Percentiles rank a stretch among this genome's conserved stretches.
These are phyloP conservation scores for Knipowitschia caucasica DNA, from an alignment of 2,797 vertebrate species.

Conservation along the genomic window DNA sequence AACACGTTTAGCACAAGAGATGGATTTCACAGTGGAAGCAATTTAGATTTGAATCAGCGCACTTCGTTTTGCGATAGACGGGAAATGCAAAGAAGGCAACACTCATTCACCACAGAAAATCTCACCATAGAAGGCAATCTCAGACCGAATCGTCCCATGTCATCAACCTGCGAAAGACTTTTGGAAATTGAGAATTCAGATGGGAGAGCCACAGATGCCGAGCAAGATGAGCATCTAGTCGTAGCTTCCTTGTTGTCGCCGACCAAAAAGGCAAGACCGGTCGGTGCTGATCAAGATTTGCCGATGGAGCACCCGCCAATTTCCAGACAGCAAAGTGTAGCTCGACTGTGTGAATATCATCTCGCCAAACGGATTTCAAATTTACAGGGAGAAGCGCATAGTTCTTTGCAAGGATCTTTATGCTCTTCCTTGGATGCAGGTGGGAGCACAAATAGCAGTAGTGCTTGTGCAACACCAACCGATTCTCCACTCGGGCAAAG, in stretches of 20 bases:
- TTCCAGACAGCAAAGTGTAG: conserved; percentile 83
- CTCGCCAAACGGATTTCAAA: conserved; percentile 89
- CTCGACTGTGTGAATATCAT: conserved; percentile 89
- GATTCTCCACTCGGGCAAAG: conserved; percentile 82
- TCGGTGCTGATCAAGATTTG: conserved; percentile 66
- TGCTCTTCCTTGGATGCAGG: conserved; percentile 90
- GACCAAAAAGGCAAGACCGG: conserved; percentile 78
- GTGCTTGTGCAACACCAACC: conserved; percentile 80
- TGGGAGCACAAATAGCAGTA: conserved; percentile 86
- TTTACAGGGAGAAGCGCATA: conserved; percentile 87
- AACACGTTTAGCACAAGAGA: conserved; percentile 89
- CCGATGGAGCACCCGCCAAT: conserved; percentile 79
- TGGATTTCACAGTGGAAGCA: conserved; percentile 65
- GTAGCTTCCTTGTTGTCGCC: conserved; percentile 71
- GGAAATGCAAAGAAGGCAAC: conserved; percentile 78
- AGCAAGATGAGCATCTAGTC: conserved; percentile 79
- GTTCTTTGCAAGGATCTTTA: conserved; percentile 88
- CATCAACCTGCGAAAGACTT: conserved; percentile 67
- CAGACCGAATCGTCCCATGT: conserved; percentile 71
- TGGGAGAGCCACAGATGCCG: conserved; percentile 55
- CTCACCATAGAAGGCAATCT: conserved; percentile 52
- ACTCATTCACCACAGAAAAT: conserved; percentile 42
- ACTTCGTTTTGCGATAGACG: conserved; percentile 84
- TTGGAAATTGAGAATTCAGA: conserved; percentile 59
- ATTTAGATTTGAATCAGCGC: conserved; percentile 79